Conservation (phyloP, 2,113 vertebrate genomes). For the Amphilophus citrinellus region DNA sequence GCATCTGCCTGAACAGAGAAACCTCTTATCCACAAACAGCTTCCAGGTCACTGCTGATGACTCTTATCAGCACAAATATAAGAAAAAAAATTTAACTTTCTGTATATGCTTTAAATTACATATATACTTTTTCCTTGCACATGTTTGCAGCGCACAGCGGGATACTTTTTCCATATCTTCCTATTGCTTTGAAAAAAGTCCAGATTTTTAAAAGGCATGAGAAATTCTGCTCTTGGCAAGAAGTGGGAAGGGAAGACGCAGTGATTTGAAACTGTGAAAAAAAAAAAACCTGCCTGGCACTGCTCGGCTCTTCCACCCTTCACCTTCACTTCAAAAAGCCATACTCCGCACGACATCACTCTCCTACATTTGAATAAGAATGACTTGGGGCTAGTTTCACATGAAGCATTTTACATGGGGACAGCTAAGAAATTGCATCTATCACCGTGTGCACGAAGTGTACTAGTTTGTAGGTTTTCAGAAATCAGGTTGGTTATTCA, state of each 20-base stretch:
- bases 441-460: neutral
- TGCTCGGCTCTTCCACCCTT: conserved; percentile 10
- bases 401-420: neutral
- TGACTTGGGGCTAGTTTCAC: neutral
- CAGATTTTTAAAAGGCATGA: conserved; percentile 15
- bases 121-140: neutral
- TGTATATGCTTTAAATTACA: neutral
- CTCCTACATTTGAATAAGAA: conserved; percentile 23
- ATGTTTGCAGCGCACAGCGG: neutral
- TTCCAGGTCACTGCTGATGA: conserved; percentile 17
- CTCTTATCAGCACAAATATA: conserved; percentile 6
- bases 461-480: neutral
- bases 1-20: neutral
- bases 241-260: neutral
- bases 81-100: neutral
- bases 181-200: neutral
- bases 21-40: conserved; percentile 4
- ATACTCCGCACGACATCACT: neutral
- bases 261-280: conserved; percentile 22
- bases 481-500: neutral
- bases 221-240: conserved; percentile 10
- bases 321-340: conserved; percentile 36
- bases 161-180: neutral
- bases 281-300: neutral
- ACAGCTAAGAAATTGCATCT: neutral